Evolutionary conservation across 2,797 vertebrate genomes (phyloP), one percentile per base, ranked within the genome.

Genomic region (Vultur gryphus): DNA sequence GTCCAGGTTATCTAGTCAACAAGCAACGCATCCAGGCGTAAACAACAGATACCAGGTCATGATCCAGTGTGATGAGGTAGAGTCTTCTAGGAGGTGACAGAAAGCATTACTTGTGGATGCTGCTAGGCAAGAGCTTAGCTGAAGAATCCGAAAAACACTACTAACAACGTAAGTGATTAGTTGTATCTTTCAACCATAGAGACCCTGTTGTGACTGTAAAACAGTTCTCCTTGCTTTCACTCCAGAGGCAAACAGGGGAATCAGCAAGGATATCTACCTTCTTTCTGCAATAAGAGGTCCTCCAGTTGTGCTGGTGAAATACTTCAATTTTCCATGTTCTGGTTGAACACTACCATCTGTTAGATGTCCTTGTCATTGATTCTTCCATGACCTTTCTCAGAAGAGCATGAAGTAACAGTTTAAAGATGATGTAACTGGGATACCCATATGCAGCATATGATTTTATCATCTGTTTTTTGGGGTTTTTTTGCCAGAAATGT

Each of bases 1-100:
- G n/a, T n/a, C 12, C 31, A 48, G 12, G 13, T 51, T 52, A 43
- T 73, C 13, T 29, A 62, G 20, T 26, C 39, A 73, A 64, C 55
- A 73, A 67, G 28, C 29, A 73, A 55, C 0, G 1, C 37, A 57
- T 16, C 3, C 18, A 46, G 28, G 59, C 1, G 0, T 46, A 49
- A 73, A 79, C 0, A 4, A 49, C 20, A 52, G 25, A 16, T 73
- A 39, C 21, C 39, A 79, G 33, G 29, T 35, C 0, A 0, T 80
- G 52, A 44, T 62, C 20, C 28, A 44, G n/a, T 24, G 28, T 24
- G 16, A 66, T 21, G 11, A 39, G 19, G 16, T 7, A 28, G 16
- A 65, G 19, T 33, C 62, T 66, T 71, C 67, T 26, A 65, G 33
- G 73, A 85, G 8, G 25, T 69, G 59, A 64, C 39, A 57, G 57